Evolutionary conservation across 2,113 vertebrate species (phyloP).

Genomic region (Crocuta crocuta): DNA sequence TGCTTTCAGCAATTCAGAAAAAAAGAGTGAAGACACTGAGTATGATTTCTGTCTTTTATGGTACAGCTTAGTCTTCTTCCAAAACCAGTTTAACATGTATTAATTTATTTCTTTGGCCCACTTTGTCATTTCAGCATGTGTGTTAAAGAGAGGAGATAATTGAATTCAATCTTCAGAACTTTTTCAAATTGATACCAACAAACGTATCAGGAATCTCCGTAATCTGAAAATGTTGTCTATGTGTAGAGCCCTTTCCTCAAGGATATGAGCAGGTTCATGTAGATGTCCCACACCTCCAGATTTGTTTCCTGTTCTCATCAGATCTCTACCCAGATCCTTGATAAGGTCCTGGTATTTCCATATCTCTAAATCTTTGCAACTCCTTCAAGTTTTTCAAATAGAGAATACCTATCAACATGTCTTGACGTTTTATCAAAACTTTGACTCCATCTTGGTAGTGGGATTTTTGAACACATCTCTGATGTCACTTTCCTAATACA

Average conservation of each 20-base stretch:
- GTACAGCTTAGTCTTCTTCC: background rate
- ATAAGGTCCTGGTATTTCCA: background rate
- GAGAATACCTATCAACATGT: conserved; percentile 26
- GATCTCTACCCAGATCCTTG: background rate
- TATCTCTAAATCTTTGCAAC: background rate
- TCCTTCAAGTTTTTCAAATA: background rate
- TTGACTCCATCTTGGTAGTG: background rate
- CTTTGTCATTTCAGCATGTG: background rate
- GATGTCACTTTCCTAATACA: background rate
- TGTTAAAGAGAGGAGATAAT: background rate
- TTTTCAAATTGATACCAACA: background rate
- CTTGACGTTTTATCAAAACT: conserved; percentile 1
- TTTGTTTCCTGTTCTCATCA: background rate
- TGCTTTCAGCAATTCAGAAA: background rate
- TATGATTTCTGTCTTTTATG: background rate
- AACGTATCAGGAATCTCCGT: background rate
- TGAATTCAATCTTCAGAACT: background rate
- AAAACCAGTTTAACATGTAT: background rate
- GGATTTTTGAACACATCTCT: background rate
- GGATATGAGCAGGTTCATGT: background rate
- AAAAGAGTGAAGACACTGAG: background rate
- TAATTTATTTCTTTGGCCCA: background rate
- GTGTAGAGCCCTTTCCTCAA: background rate
- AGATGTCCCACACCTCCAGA: background rate
- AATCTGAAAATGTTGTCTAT: background rate